Evolutionary conservation across 2,888 invertebrate species (phyloP).

Genomic region (Hydroisotoma schaefferi): DNA sequence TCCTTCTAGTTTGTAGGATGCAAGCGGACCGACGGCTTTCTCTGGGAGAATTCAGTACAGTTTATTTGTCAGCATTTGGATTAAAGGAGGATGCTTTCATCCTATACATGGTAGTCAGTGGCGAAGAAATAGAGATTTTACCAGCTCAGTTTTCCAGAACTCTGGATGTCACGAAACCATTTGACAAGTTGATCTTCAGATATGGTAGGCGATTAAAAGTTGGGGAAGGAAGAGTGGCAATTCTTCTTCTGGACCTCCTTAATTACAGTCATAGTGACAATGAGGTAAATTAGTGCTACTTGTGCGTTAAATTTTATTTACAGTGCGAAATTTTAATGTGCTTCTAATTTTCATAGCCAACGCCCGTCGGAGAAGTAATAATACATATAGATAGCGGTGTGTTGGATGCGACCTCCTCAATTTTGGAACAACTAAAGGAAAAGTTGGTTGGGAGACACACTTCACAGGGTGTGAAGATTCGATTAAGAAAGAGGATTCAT

Average conservation of each 20-base stretch:
- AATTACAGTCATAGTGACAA: too few relatives aligned
- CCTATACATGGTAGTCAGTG: constrained; percentile 34
- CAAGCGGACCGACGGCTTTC: constrained; percentile 34
- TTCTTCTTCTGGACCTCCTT: constrained; percentile 32
- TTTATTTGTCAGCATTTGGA: constrained; percentile 12
- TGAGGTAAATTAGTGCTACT: constrained; percentile 16
- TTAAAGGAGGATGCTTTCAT: constrained; percentile 33
- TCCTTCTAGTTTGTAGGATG: too few relatives aligned
- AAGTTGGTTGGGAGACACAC: too few relatives aligned
- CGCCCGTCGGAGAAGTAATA: too few relatives aligned
- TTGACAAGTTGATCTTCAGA: constrained; percentile 29
- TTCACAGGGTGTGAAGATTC: too few relatives aligned
- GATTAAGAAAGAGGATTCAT: constrained; percentile 8
- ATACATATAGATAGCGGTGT: too few relatives aligned
- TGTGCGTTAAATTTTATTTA: too few relatives aligned
- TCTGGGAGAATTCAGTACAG: constrained; percentile 25
- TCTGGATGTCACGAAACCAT: constrained; percentile 22
- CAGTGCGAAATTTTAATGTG: too few relatives aligned
- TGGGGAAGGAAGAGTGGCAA: constrained; percentile 33
- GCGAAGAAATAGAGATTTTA: constrained; percentile 33
- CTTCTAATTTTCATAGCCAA: too few relatives aligned
- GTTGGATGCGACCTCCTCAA: too few relatives aligned
- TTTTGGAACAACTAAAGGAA: too few relatives aligned
- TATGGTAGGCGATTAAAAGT: constrained; percentile 33
- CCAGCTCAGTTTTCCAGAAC: constrained; percentile 26